A percentile compares a stretch with the other conserved stretches of the same genome.
Evolutionary conservation across 2,797 vertebrate genomes (phyloP).

Genomic region (Dipus sagitta): DNA sequence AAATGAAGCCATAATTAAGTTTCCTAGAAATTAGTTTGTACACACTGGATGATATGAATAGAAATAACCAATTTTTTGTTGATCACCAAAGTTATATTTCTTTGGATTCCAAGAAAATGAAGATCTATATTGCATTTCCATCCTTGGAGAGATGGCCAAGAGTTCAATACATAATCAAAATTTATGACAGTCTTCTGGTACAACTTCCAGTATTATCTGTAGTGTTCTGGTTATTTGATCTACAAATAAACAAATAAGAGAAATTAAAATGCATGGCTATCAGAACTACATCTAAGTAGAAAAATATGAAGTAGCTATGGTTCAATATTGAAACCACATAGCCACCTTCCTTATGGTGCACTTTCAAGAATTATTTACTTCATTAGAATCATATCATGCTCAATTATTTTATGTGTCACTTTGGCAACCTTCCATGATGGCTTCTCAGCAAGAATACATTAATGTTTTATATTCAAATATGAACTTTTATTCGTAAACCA

Average conservation of each 20-base stretch:
- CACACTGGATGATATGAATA: conserved; percentile 53
- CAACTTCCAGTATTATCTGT: conserved; percentile 95
- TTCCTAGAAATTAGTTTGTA: conserved; percentile 31
- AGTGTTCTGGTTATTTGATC: conserved; percentile 91
- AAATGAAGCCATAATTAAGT: conserved; percentile 36
- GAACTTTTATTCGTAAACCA: conserved; percentile 59
- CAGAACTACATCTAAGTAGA: conserved; percentile 49
- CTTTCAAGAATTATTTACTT: conserved; percentile 66
- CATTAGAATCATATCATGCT: conserved; percentile 63
- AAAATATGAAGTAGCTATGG: conserved; percentile 42
- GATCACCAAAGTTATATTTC: conserved; percentile 62
- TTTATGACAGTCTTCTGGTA: conserved; percentile 90
- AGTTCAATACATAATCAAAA: conserved; percentile 77
- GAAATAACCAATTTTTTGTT: conserved; percentile 61
- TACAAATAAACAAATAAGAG: conserved; percentile 85
- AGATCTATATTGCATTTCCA: conserved; percentile 42
- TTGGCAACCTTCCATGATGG: conserved; percentile 42
- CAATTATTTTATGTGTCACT: conserved; percentile 73
- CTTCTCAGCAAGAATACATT: conserved; percentile 63
- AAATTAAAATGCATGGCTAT: conserved; percentile 70
- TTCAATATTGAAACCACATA: conserved; percentile 45
- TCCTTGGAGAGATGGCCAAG: conserved; percentile 58
- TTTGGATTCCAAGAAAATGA: conserved; percentile 61
- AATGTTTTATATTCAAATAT: conserved; percentile 70
- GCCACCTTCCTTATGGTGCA: not conserved